Base-by-base conservation (phyloP, 2,797 vertebrate species). In the Sandelia bainsii region DNA sequence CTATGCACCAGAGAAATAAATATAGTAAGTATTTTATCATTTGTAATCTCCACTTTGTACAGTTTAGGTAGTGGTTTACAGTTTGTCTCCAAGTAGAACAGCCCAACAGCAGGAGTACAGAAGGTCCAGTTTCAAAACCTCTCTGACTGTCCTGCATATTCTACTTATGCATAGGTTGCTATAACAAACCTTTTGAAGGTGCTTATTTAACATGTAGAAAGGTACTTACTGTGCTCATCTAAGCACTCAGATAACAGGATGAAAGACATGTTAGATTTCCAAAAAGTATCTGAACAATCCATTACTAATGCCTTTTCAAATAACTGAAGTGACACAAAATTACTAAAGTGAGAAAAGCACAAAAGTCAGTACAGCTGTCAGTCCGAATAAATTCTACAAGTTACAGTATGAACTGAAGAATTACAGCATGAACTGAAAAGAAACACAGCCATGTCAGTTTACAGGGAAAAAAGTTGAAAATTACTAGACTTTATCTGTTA, bases 281-380 rank as follows among this genome's bases (percentile, higher is more conserved):
- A 12, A 44, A 63, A 82, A 67, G 40, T 23, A 29, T 66, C 20
- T 25, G 69, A 77, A 69, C 42, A 69, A 54, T 51, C 62, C 44
- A 27, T 53, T 5, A 3, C 50, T 42, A 56, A 74, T 52, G 20
- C 17, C 37, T 58, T 57, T 70, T 77, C 62, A 49, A 77, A 76
- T 57, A 75, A 37, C 27, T 2, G 10, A 59, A 56, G 60, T 23
- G 58, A 39, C 32, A 27, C 40, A 44, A 8, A n/a, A 48, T 29
- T 23, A 29, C 32, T 37, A 17, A 59, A 37, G n/a, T 22, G 62
- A 58, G 69, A 60, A 49, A 34, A 59, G 45, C 14, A 32, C 51
- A 51, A 25, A 53, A n/a, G 32, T 4, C 44, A 51, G 69, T 60
- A 8, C 7, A 69, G 42, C 63, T 39, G 51, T 54, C 56, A 37